Evolutionary conservation across 2,797 vertebrate species (phyloP), one percentile per base, ranked within the genome.

Genomic region (Gobio occitaniae): DNA sequence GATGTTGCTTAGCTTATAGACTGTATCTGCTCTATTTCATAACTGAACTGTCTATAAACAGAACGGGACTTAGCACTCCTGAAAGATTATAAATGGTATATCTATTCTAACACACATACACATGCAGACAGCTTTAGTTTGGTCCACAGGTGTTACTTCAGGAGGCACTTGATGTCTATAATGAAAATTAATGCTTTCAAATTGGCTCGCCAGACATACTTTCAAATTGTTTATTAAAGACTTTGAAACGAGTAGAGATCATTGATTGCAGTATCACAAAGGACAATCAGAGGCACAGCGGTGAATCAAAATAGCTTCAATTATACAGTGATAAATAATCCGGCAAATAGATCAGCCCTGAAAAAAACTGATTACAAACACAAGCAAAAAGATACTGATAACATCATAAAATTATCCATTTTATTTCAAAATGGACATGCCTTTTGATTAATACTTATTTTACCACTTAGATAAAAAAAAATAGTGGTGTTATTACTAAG

Each of bases 101-200:
- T n/a, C 15, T 63, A 63, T 63, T 78, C 56, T 25, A 78, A 63
- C 56, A 61, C 54, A 25, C 38, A 77, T 21, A n/a, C 59, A 56
- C 48, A 50, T 68, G 83, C 68, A 90, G 66, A 68, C 2, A 32
- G 47, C 44, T 86, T 82, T 90, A 82, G 63, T 91, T 88, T 86
- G 85, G 90, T 89, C 87, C 93, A 91, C 92, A 95, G 92, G 93
- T 94, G 93, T 88, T 92, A 88, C 90, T 93, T 88, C 82, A 90
- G 84, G 85, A 90, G 88, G 85, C 76, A 90, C 85, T 91, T 91
- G 61, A 93, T 92, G 89, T 86, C 80, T 71, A 89, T 93, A 95
- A 95, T 95, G 92, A 93, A 93, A 94, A 95, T 93, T 11, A 94
- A 94, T 95, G 90, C 77, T 83, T 92, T 93, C 76, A 92, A 94